Conservation (phyloP, 2,888 invertebrate genomes). For the Eupithecia dodoneata region DNA sequence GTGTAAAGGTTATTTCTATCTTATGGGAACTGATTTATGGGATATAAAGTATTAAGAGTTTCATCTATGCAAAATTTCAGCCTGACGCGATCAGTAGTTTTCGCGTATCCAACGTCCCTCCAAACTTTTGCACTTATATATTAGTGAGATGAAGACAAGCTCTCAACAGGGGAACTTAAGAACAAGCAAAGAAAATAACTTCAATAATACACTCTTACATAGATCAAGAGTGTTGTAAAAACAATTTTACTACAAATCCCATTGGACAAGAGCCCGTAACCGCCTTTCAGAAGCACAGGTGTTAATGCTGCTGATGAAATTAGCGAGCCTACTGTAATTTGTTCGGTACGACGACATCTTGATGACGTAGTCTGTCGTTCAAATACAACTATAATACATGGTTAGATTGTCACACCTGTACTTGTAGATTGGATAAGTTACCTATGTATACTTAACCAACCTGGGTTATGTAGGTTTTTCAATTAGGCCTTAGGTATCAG, state of each 20-base stretch:
- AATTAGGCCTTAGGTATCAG: not conserved
- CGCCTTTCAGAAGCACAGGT: constrained; percentile 6
- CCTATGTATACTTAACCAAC: not conserved
- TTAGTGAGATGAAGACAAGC: not conserved
- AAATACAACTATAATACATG: constrained; percentile 15
- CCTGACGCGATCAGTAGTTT: too few species aligned
- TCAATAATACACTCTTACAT: not conserved
- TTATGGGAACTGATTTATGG: too few species aligned
- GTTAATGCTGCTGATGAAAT: constrained; percentile 59
- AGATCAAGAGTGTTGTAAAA: not conserved
- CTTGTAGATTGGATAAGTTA: constrained; percentile 1
- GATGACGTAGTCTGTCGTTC: constrained; percentile 28
- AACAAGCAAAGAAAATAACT: not conserved
- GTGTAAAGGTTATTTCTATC: too few species aligned
- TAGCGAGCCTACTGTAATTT: constrained; percentile 55
- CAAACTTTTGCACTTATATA: too few species aligned
- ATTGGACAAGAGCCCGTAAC: constrained; percentile 17
- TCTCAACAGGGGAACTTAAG: not conserved
- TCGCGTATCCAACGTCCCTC: too few species aligned
- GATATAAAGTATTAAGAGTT: too few species aligned
- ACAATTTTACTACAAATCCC: not conserved
- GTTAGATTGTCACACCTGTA: not conserved
- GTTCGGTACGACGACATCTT: constrained; percentile 21
- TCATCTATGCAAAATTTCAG: too few species aligned
- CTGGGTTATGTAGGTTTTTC: not conserved